Evolutionary conservation across 2,797 vertebrate species (phyloP).

Genomic region (Carduelis carduelis): DNA sequence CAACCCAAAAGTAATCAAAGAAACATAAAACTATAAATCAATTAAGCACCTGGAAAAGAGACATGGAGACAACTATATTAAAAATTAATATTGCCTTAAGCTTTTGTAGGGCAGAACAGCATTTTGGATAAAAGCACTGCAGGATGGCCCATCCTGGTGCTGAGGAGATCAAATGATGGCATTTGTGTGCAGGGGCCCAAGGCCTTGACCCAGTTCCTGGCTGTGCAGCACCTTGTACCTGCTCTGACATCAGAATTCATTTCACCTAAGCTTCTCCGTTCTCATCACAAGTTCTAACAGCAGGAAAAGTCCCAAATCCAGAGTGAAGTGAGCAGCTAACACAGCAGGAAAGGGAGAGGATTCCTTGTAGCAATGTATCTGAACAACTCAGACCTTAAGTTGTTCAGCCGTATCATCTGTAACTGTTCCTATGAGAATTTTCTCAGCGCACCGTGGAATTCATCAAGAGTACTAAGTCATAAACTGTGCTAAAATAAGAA

Average conservation of each 20-base stretch:
- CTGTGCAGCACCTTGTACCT: not conserved
- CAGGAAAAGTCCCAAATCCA: not conserved
- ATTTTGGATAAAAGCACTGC: not conserved
- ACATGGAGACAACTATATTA: not conserved
- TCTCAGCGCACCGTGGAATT: not conserved
- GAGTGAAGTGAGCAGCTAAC: not conserved
- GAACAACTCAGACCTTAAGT: not conserved
- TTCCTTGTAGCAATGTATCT: not conserved
- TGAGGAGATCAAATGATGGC: fast-evolving
- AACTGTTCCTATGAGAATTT: not conserved
- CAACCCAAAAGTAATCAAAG: not conserved
- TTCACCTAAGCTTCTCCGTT: not conserved
- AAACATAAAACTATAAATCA: not conserved
- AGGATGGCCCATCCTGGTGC: not conserved
- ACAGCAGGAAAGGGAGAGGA: not conserved
- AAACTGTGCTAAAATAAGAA: not conserved
- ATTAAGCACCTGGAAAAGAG: not conserved
- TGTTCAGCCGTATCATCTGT: not conserved
- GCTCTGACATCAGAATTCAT: not conserved
- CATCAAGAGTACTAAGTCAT: not conserved
- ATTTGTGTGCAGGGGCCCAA: too few species aligned
- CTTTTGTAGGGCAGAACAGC: not conserved
- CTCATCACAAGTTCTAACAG: not conserved
- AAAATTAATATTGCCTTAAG: not conserved
- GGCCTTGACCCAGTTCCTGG: not conserved